Base-by-base conservation (phyloP, 2,113 vertebrate species). In the Turnix velox region DNA sequence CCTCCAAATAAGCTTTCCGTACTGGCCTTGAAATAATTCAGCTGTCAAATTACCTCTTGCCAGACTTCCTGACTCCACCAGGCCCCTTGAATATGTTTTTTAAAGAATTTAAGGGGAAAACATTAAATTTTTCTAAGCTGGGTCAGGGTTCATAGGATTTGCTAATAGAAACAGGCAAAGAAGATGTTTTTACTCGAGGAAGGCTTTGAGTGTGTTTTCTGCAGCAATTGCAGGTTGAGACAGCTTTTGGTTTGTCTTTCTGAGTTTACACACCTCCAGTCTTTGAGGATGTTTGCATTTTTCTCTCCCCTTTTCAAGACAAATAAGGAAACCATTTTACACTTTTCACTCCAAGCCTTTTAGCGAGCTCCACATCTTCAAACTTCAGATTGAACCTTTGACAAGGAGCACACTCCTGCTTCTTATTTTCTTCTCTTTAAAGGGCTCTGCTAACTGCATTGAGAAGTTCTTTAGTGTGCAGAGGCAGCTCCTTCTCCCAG, bases 21-120 rank as follows among this genome's bases (percentile, higher is more conserved):
- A 98, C 97, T 97, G 98, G 98, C 97, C 97, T 98, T 98, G 95
- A 98, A 99, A 98, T 98, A 99, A 99, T 98, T 99, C 98, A 98
- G 98, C 98, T 98, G 98, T 98, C 98, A 98, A 98, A 99, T 99
- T 98, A 98, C 97, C 97, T 98, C 98, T 97, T 62, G 59, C 91
- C 98, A 98, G 98, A 98, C 97, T 96, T 98, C 89, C 96, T 98
- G 98, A 97, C 98, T 98, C 97, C 97, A 98, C 96, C 91, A 89
- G 93, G 96, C 97, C 97, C 97, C 96, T 97, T 97, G 98, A 98
- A 98, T 97, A 97, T 97, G 98, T 97, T 98, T 98, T 98, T 98
- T 97, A 98, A 98, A 89, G 98, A 99, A 98, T 99, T 99, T 98
- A 93, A 97, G 97, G 88, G 90, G 95, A 97, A 98, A 98, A 98